phyloP scores from a whole-genome alignment of 2,113 vertebrate species.

The Toxotes chatareus region DNA sequence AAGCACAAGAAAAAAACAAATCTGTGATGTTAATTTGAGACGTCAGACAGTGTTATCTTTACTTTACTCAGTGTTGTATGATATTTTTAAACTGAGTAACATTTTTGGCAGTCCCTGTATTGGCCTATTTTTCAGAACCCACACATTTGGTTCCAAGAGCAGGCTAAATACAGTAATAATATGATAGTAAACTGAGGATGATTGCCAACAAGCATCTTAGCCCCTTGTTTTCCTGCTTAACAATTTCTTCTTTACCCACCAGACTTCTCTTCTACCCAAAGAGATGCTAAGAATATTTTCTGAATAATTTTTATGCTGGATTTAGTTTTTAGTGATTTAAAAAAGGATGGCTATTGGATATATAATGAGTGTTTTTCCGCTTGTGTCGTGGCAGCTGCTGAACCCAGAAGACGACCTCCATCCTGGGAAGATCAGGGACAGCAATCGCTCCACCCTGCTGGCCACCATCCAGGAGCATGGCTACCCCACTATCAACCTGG shows the following conservation, averaged over 20 bases:
- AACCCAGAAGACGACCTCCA: conserved; percentile 98
- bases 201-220: not conserved
- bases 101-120: not conserved
- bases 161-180: conserved; percentile 5
- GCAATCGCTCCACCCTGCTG: conserved; percentile 96
- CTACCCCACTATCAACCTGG: conserved; percentile 98
- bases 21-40: not conserved
- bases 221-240: conserved; percentile 10
- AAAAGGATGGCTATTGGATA: not conserved
- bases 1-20: not conserved
- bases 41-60: too few relatives aligned
- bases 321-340: not conserved
- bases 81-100: not conserved
- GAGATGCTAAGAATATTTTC: not conserved
- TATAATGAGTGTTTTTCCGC: not conserved
- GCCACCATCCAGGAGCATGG: conserved; percentile 99
- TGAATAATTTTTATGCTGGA: not conserved
- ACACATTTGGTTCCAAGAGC: not conserved
- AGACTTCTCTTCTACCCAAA: not conserved
- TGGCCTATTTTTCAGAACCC: not conserved
- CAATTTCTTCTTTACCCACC: not conserved
- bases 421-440: conserved; percentile 98
- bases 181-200: not conserved
- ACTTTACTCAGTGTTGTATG: not conserved
- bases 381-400: conserved; percentile 87